phyloP scores from a whole-genome alignment of 2,113 vertebrate genomes.

The Ctenomys sociabilis region DNA sequence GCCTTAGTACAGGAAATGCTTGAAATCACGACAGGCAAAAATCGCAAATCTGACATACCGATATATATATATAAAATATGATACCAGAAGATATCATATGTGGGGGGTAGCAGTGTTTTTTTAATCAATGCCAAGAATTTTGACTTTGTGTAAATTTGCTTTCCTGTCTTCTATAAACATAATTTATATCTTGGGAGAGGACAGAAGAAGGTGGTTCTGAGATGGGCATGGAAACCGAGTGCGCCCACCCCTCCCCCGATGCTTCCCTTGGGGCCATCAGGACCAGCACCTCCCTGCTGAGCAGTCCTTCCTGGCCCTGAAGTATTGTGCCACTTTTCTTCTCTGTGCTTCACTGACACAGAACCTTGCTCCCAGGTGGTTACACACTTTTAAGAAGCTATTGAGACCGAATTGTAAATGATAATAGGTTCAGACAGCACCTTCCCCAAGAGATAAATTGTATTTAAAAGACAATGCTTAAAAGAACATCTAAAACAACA shows the following conservation, averaged over 20 bases:
- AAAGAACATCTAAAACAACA: conserved; percentile 9
- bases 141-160: background rate
- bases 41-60: background rate
- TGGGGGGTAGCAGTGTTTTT: background rate
- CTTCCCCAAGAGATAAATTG: conserved; percentile 32
- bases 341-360: background rate
- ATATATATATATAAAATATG: background rate
- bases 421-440: background rate
- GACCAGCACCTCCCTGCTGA: background rate
- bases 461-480: conserved; percentile 28
- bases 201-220: background rate
- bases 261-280: background rate
- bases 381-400: conserved; percentile 28
- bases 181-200: background rate
- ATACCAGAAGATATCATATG: background rate
- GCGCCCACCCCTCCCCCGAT: background rate
- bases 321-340: background rate
- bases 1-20: background rate
- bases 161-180: conserved; percentile 31
- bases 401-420: background rate
- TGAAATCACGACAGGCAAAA: background rate
- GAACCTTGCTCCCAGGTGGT: background rate
- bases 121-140: background rate
- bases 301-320: background rate
- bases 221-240: background rate